Base-by-base conservation (phyloP, 2,113 vertebrate genomes). In the Lepus americanus region DNA sequence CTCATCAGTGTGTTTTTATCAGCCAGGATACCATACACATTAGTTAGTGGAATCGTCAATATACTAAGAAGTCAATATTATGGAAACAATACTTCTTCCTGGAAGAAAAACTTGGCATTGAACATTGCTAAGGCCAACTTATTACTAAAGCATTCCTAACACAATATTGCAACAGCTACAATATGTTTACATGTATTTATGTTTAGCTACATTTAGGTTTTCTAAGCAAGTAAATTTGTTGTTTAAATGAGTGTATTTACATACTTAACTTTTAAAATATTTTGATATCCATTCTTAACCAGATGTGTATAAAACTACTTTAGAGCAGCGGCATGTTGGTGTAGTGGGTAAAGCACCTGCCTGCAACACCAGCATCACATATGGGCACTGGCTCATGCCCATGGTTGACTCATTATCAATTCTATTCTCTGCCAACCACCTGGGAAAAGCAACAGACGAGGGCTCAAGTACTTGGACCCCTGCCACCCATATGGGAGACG, bases 181-280 rank as follows among this genome's bases (percentile, higher is more conserved):
- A 44, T 44, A 44, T 44, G 44, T 6, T 44, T 44, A 44, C 44
- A 44, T 44, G 44, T 44, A 44, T 44, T 44, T 44, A 44, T 44
- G 44, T 44, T 44, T 44, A 13, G 2, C 14, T 70, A 25, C 66
- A 36, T 25, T 88, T 76, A 23, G 19, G 1, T 55, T 94, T 78
- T 44, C 49, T 73, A 3, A 84, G 93, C 94, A 74, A 53, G 3
- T 79, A 84, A 72, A 91, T 70, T 59, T 23, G 31, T 14, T 72
- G 69, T 86, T 72, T 80, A 13, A 73, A 44, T 61, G 14, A 51
- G 4, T 90, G 63, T 88, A 22, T 74, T 89, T 67, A 53, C 29
- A 31, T 77, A 64, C 67, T 77, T 89, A 73, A 78, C n/a, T 70
- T 44, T 55, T 80, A 69, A 86, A 90, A 85, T 91, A 78, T 86